Base-by-base conservation (phyloP, 2,888 invertebrate species). In the Parelbella ahira region DNA sequence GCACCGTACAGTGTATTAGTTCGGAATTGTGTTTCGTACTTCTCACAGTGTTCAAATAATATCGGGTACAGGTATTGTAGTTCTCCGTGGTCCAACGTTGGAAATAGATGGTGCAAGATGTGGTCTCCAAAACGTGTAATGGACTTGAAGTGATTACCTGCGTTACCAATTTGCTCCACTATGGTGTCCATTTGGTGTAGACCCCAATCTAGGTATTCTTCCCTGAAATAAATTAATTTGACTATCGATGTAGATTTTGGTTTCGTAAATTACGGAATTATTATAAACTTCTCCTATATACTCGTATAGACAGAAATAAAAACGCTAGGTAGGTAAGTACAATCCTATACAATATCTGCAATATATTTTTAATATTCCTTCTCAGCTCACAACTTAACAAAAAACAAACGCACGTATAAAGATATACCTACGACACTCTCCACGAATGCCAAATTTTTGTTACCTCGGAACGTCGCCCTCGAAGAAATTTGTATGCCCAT, bases 101-200 rank as follows among this genome's bases (percentile, higher is more conserved):
- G 95, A 55, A 95, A 92, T 9, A 95, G 78, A 71, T 96, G 96
- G 68, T 96, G 95, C 1, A 95, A 76, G 0, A 89, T 88, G 63
- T 96, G 96, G 45, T 93, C 91, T 0, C 95, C 95, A 56, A 94
- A 95, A 46, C 91, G 89, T 0, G 93, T 92, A 37, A 95, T 67
- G 0, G 91, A 90, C 47, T 93, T 75, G 62, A 93, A 92, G 47
- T 90, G 89, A 24, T 90, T 63, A 6, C 91, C 90, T 4, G 90
- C 90, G 45, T 92, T 83, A 48, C 94, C 92, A 9, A 89, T 80
- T 48, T 94, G 89, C 62, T 94, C 95, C 15, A 92, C 90, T 0
- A 93, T 88, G 0, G 94, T 90, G 58, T 95, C 93, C 49, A 95
- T 58, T 69, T 94, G 93, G 58, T 91, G 90, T 0, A 95, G 65